A percentile compares a stretch with the other conserved stretches of the same genome.
These are phyloP conservation scores for Poecilobothrus nobilitatus DNA, from an alignment of 2,888 invertebrate genomes.

Conservation along the genomic window DNA sequence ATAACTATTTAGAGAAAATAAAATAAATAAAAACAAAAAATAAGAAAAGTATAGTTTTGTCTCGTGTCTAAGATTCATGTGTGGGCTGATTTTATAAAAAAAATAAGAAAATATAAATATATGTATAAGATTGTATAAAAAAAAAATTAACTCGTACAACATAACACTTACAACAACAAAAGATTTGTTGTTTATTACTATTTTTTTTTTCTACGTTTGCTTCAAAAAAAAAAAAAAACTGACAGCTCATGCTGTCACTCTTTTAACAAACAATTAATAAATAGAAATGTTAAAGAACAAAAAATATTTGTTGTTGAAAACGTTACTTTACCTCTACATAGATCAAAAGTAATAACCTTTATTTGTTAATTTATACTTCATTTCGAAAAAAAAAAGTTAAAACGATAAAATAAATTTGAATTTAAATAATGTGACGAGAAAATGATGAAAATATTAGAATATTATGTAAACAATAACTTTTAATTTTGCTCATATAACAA, in stretches of 20 bases:
- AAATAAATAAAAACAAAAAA: not conserved
- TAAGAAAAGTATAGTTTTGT: not conserved
- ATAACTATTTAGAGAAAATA: not conserved
- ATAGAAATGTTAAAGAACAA: not conserved
- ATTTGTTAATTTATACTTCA: too few species aligned
- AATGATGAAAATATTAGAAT: too few species aligned
- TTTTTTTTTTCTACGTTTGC: not conserved
- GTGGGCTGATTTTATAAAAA: not conserved
- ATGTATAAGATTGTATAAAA: not conserved
- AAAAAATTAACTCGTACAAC: not conserved
- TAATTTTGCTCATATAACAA: too few species aligned
- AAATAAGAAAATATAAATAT: not conserved
- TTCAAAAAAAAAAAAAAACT: not conserved
- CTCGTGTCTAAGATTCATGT: not conserved
- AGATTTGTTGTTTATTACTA: not conserved
- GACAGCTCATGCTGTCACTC: conserved; percentile 6
- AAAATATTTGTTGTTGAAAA: not conserved
- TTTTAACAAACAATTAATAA: not conserved
- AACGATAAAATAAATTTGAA: too few species aligned
- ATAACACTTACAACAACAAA: not conserved
- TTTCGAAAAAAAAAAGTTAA: too few species aligned
- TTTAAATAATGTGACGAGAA: too few species aligned
- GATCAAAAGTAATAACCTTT: not conserved
- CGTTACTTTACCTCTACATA: too few species aligned
- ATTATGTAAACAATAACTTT: too few species aligned